Conservation (phyloP, 2,797 vertebrate species). For the Sebastes flavidus region DNA sequence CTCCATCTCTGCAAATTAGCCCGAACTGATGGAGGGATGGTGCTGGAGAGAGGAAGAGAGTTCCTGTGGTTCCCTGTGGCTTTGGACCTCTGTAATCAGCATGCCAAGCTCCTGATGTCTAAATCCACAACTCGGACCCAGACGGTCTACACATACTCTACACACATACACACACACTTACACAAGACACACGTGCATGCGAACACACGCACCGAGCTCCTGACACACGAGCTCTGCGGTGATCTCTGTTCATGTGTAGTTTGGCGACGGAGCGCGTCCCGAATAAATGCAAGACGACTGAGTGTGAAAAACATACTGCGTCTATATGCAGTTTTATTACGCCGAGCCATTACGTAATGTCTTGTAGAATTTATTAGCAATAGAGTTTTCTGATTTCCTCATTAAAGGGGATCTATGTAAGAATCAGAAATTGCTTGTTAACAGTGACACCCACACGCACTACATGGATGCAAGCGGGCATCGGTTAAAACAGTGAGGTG, state of each 20-base stretch:
- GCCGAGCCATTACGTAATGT: background rate
- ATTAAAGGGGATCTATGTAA: background rate
- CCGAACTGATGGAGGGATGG: conserved; percentile 58
- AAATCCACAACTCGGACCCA: conserved; percentile 71
- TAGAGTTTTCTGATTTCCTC: background rate
- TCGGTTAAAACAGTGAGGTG: too few relatives aligned
- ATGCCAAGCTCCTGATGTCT: conserved; percentile 80
- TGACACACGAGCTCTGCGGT: conserved; percentile 52
- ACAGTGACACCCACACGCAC: too few relatives aligned
- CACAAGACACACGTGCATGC: background rate
- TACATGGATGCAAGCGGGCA: too few relatives aligned
- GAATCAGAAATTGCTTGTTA: too few relatives aligned
- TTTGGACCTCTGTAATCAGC: conserved; percentile 77
- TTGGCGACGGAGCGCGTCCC: conserved; percentile 29
- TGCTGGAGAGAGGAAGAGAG: conserved; percentile 57
- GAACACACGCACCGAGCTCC: conserved; percentile 9
- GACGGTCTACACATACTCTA: conserved; percentile 43
- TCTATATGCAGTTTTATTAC: background rate
- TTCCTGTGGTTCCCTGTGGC: conserved; percentile 75
- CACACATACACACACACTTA: conserved; percentile 4
- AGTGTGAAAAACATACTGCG: conserved; percentile 34
- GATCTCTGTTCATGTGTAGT: conserved; percentile 49
- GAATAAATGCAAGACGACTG: conserved; percentile 46
- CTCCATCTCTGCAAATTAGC: conserved; percentile 60
- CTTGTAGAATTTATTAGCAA: conserved; percentile 16